Percentiles rank a stretch among this genome's conserved stretches.
These are phyloP conservation scores for Oreochromis tanganicae DNA, from an alignment of 2,113 vertebrate genomes.

Conservation along the genomic window DNA sequence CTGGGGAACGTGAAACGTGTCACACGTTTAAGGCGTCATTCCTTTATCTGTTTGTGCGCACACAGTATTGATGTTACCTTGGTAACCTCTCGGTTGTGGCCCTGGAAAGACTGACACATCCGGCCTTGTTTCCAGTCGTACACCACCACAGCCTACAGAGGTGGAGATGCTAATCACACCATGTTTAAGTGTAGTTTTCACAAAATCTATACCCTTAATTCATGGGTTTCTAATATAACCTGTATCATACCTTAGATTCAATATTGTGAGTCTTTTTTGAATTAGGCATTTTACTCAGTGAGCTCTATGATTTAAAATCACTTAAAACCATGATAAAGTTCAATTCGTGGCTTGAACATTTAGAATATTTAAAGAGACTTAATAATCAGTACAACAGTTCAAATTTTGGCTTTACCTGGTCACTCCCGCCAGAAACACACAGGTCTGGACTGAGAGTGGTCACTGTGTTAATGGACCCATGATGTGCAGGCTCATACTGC, in stretches of 20 bases:
- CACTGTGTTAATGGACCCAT: conserved; percentile 76
- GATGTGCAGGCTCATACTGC: conserved; percentile 78
- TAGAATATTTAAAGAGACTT: not conserved
- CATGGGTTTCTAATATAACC: not conserved
- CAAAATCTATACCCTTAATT: not conserved
- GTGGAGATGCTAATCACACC: not conserved
- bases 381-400: not conserved
- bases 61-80: conserved; percentile 78
- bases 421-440: conserved; percentile 87
- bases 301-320: not conserved
- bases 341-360: not conserved
- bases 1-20: not conserved
- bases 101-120: conserved; percentile 77
- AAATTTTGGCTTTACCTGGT: conserved; percentile 75
- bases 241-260: not conserved
- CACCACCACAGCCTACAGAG: conserved; percentile 79
- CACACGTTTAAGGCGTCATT: not conserved
- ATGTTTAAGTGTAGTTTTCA: not conserved
- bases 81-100: conserved; percentile 88
- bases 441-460: conserved; percentile 81
- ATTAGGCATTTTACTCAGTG: not conserved
- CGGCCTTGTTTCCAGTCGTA: conserved; percentile 87
- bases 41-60: conserved; percentile 1
- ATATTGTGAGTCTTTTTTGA: not conserved
- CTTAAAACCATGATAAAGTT: not conserved